These are phyloP conservation scores for Monopis laevigella DNA, from an alignment of 2,888 invertebrate species.

Conservation along the genomic window DNA sequence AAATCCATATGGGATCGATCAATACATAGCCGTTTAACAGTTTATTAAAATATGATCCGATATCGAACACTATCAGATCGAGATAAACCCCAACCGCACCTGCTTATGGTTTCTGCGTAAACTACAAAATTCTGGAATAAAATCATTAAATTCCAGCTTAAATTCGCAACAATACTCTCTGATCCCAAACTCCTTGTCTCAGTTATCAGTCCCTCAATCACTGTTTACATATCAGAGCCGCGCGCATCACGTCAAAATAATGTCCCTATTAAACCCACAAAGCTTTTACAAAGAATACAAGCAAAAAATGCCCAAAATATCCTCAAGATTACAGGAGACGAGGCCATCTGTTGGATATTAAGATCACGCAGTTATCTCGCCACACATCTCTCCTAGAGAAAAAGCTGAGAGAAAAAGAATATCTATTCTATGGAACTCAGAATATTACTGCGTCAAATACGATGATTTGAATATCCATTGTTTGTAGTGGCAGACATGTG, in stretches of 20 bases:
- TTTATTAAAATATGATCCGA: no score
- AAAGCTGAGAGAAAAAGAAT: constrained; percentile 58
- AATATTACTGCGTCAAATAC: constrained; percentile 36
- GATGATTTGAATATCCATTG: constrained; percentile 67
- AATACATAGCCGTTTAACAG: no score
- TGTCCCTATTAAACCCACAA: constrained; percentile 63
- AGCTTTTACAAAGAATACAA: constrained; percentile 55
- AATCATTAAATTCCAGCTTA: constrained; percentile 19
- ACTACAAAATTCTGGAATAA: constrained; percentile 3
- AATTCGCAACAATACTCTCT: constrained; percentile 29
- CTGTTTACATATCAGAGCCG: constrained; percentile 60
- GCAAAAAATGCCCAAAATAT: constrained; percentile 62
- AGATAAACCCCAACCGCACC: constrained; percentile 3
- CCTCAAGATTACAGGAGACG: constrained; percentile 54
- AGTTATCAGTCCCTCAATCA: constrained; percentile 61
- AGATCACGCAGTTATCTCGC: constrained; percentile 65
- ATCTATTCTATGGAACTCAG: constrained; percentile 57
- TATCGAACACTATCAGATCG: no score
- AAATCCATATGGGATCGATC: no score
- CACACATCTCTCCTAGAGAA: constrained; percentile 60
- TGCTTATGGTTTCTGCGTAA: constrained; percentile 6
- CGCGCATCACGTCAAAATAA: constrained; percentile 63
- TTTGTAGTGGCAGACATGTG: constrained; percentile 69
- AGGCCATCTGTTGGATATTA: constrained; percentile 67
- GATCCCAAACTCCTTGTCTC: constrained; percentile 42